Conservation (phyloP, 2,888 invertebrate species). For the Biston stratarius region DNA sequence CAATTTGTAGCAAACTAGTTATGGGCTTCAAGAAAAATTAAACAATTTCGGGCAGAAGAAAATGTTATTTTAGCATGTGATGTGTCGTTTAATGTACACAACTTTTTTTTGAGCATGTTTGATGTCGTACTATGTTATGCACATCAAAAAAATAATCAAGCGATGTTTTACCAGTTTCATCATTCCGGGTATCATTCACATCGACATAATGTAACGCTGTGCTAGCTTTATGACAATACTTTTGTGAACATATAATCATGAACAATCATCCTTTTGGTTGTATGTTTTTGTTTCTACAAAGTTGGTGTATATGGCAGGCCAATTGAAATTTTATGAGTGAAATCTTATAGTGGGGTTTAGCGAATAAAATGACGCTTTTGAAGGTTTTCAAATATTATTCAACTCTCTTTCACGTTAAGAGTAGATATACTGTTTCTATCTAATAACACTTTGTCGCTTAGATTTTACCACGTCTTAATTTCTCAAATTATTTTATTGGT, state of each 20-base stretch:
- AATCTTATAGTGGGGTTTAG: too few relatives aligned
- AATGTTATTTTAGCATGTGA: constrained; percentile 20
- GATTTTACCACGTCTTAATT: not conserved
- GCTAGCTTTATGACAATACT: not conserved
- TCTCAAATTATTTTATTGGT: not conserved
- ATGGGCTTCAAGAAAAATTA: constrained; percentile 5
- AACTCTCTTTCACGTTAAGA: too few relatives aligned
- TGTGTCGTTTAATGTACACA: constrained; percentile 4
- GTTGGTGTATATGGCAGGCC: constrained; percentile 21
- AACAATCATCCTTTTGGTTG: constrained; percentile 1
- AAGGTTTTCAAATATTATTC: too few relatives aligned
- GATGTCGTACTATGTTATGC: constrained; percentile 29
- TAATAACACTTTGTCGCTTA: not conserved
- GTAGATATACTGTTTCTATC: too few relatives aligned
- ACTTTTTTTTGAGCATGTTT: constrained; percentile 33
- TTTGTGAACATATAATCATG: constrained; percentile 4
- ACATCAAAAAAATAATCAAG: not conserved
- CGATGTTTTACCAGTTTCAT: constrained; percentile 5
- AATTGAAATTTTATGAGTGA: not conserved
- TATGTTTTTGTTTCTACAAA: constrained; percentile 10
- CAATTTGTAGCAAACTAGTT: constrained; percentile 1
- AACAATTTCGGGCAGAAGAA: not conserved
- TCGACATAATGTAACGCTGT: not conserved
- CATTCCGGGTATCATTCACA: constrained; percentile 3
- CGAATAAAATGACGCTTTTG: too few relatives aligned